Evolutionary conservation across 2,888 invertebrate species (phyloP), one percentile per base, ranked within the genome.

Genomic region (Cephalotes varians): DNA sequence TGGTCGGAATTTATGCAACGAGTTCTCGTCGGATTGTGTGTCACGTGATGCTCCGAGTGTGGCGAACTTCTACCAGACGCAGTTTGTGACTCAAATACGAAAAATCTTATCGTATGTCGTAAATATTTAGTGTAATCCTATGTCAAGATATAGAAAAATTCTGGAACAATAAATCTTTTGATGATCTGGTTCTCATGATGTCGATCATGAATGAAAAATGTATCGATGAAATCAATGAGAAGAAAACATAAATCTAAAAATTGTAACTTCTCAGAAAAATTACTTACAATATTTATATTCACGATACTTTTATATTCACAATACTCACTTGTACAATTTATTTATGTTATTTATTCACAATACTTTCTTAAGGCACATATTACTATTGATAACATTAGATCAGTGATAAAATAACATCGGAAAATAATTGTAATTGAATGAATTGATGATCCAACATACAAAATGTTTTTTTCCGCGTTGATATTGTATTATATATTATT

Each of bases 1-100:
- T 56, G 44, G 15, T 25, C 12, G 25, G n/a, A 79, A 79, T 79
- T 79, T 79, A 79, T 69, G 71, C 71, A 69, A 37, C 69, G 71
- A 69, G 56, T 69, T 77, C 56, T 69, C 69, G 18, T 9, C 54
- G 69, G 54, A 67, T 69, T 56, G 40, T 25, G 54, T 28, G 69
- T 69, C 71, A 31, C n/a, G 69, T 18, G 44, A 44, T 34, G 54
- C 54, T 15, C 10, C 44, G 69, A 31, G 31, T 44, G 56, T 6
- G 18, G 56, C 34, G 69, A 77, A 77, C 56, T 77, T 34, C 18
- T 12, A 10, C 28, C 67, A 25, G 10, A 31, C 37, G 34, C 69
- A 64, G 28, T 64, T 74, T 64, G 49, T 64, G 67, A 34, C 15
- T 69, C 7, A 25, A 58, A 28, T 37, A 56, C 34, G 56, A 56